A percentile compares a stretch with the other conserved stretches of the same genome.
Evolutionary conservation across 2,888 invertebrate species (phyloP).

Genomic region (Latrodectus elegans): DNA sequence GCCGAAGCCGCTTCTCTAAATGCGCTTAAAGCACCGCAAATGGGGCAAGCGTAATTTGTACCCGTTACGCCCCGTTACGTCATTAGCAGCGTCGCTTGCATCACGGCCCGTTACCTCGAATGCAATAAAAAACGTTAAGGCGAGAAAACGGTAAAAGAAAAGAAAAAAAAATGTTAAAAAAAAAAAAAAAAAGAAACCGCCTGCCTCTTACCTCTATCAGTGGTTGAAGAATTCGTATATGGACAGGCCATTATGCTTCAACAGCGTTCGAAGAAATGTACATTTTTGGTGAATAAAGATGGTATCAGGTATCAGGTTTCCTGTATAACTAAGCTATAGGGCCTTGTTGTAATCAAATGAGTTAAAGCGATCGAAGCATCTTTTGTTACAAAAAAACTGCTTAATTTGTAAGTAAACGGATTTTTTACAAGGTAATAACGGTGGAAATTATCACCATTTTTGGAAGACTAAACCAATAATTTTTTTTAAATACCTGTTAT

Average conservation of each 20-base stretch:
- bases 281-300: neutral
- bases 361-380: neutral
- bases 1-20: conserved; percentile 58
- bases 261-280: neutral
- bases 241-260: neutral
- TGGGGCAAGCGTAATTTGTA: conserved; percentile 65
- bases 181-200: conserved; percentile 22
- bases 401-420: too few relatives aligned
- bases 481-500: too few relatives aligned
- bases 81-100: conserved; percentile 37
- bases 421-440: too few relatives aligned
- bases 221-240: neutral
- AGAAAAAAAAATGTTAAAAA: conserved; percentile 9
- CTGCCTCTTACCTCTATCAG: neutral
- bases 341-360: neutral
- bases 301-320: neutral
- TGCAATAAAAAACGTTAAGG: conserved; percentile 57
- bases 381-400: too few relatives aligned
- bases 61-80: conserved; percentile 60
- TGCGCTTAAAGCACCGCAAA: conserved; percentile 66
- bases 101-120: conserved; percentile 56
- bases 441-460: too few relatives aligned
- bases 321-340: too few relatives aligned
- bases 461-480: too few relatives aligned
- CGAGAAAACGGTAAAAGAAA: conserved; percentile 11